Evolutionary conservation across 2,113 vertebrate species (phyloP).

Genomic region (Stercorarius parasiticus): DNA sequence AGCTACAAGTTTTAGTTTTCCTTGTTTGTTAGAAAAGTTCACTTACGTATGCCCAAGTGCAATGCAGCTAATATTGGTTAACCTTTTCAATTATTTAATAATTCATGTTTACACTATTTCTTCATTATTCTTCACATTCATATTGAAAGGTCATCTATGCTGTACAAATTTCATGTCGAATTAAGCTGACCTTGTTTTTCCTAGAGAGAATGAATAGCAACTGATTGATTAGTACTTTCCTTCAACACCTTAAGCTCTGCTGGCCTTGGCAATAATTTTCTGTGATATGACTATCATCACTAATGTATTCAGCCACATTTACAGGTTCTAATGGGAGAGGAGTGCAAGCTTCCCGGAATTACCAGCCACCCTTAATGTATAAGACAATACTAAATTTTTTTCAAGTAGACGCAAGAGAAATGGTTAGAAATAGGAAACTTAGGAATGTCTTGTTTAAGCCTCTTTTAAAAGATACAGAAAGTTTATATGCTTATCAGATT

Average conservation of each 20-base stretch:
- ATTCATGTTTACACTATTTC: neutral
- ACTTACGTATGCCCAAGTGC: neutral
- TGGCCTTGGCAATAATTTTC: neutral
- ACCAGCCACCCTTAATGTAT: rapidly evolving
- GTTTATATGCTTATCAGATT: neutral
- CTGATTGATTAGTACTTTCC: neutral
- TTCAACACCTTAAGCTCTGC: neutral
- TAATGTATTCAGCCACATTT: neutral
- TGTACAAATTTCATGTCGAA: neutral
- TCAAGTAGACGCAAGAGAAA: neutral
- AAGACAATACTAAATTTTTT: neutral
- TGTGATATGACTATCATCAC: neutral
- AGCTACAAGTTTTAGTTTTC: neutral
- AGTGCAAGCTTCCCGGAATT: neutral
- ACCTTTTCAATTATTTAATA: neutral
- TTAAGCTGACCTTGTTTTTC: neutral
- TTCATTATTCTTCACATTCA: neutral
- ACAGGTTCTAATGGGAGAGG: neutral
- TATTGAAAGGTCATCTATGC: neutral
- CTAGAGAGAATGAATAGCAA: rapidly evolving
- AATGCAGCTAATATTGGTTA: neutral
- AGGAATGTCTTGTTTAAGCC: neutral
- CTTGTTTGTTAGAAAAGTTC: neutral
- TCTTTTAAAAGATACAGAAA: neutral
- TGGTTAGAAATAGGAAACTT: neutral